Conservation (phyloP, 2,113 vertebrate genomes). For the Alouatta palliata region DNA sequence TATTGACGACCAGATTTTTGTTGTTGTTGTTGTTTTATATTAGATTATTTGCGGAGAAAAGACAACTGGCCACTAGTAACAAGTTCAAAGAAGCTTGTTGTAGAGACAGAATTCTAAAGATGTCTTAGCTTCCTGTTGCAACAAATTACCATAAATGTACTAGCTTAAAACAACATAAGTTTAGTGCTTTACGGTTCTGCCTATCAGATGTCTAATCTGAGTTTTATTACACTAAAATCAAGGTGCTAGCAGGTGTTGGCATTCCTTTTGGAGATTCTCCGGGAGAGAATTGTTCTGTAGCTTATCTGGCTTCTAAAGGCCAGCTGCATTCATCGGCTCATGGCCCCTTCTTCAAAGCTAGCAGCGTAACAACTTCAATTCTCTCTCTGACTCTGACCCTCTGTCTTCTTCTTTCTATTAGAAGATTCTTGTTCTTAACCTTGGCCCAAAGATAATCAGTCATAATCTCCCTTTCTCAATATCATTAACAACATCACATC, state of each 20-base stretch:
- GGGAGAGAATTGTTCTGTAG: not conserved
- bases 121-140: not conserved
- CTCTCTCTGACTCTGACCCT: not conserved
- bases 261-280: not conserved
- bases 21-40: not conserved
- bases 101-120: not conserved
- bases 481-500: not conserved
- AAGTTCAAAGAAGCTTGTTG: not conserved
- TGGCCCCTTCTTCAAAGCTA: not conserved
- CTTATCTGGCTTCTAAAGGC: not conserved
- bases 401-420: not conserved
- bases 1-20: not conserved
- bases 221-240: not conserved
- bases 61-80: not conserved
- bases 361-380: not conserved
- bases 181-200: not conserved
- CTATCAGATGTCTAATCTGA: not conserved
- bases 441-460: not conserved
- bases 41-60: not conserved
- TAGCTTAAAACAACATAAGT: not conserved
- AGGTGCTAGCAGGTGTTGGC: not conserved
- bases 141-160: not conserved
- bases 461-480: not conserved
- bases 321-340: not conserved
- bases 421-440: not conserved